Evolutionary conservation across 1,140 invertebrate species (phyloP), one percentile per base, ranked within the genome.

Genomic region (Eufriesea mexicana): DNA sequence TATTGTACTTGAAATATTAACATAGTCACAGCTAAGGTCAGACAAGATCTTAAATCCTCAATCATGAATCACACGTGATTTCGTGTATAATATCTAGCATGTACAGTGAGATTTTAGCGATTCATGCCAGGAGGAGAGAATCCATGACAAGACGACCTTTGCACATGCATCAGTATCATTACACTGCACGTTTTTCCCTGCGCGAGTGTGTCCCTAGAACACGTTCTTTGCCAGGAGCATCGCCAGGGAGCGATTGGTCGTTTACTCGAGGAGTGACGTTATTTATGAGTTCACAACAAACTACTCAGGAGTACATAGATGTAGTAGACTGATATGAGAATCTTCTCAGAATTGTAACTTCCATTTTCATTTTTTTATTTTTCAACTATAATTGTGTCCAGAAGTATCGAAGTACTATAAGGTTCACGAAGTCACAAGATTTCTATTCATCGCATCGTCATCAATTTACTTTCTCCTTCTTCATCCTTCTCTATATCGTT

Each of bases 211-310:
- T 35, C 20, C 14, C 25, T 12, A 45, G 18, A 59, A 45, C 61
- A 51, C 68, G 72, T 80, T 68, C 25, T 35, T 23, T 71, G 8
- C 57, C 55, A 49, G 59, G 70, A 77, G 81, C 51, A 79, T 67
- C 86, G 51, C 86, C 57, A 16, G 79, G 84, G 86, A 79, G 61
- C 74, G 75, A 87, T 87, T 86, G 84, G 75, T 72, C 84, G 84
- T 83, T 86, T 64, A 73, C 74, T 73, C 62, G 62, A 68, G 57
- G 42, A 73, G 61, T 62, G 70, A 57, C 70, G 72, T 77, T 86
- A 68, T 87, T 87, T 86, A 83, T 80, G 74, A 71, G 28, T 14
- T 20, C 67, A 35, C 55, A 64, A 83, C 73, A 79, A 54, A 70
- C 51, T 75, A 62, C 49, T 47, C 16, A 78, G 55, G 49, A 85